A percentile compares a stretch with the other conserved stretches of the same genome.
Evolutionary conservation across 2,888 invertebrate genomes (phyloP).

Genomic region (Anaspis maculata): DNA sequence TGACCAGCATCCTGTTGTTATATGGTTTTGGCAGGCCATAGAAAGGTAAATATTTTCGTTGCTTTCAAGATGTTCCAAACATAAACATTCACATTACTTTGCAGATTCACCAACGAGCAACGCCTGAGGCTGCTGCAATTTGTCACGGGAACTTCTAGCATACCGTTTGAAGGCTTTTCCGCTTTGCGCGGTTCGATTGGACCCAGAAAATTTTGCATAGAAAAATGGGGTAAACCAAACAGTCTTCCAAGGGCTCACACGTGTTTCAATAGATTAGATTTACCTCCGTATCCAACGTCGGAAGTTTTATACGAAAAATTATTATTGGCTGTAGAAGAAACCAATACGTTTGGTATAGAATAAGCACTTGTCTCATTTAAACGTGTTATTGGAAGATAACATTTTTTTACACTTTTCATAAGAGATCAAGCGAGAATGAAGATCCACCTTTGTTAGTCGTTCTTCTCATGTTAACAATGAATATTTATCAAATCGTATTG

Average conservation of each 20-base stretch:
- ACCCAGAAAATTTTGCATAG: constrained; percentile 91
- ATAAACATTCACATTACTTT: constrained; percentile 21
- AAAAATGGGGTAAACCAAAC: constrained; percentile 94
- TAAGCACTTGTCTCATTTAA: constrained; percentile 40
- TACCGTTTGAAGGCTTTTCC: constrained; percentile 95
- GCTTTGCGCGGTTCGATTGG: constrained; percentile 93
- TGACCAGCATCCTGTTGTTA: constrained; percentile 87
- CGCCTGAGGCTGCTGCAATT: constrained; percentile 87
- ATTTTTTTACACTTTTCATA: too few relatives aligned
- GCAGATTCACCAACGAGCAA: constrained; percentile 87
- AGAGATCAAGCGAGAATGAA: too few relatives aligned
- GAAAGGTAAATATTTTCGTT: constrained; percentile 53
- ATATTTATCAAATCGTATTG: too few relatives aligned
- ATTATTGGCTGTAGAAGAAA: constrained; percentile 88
- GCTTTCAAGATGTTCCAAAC: too few relatives aligned
- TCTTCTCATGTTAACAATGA: too few relatives aligned
- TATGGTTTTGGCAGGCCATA: constrained; percentile 98
- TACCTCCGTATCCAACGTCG: constrained; percentile 91
- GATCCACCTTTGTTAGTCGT: too few relatives aligned
- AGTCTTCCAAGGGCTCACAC: constrained; percentile 94
- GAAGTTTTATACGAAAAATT: constrained; percentile 88
- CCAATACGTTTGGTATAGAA: constrained; percentile 94
- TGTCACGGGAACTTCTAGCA: constrained; percentile 95
- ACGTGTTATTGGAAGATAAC: constrained; percentile 5
- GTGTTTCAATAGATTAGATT: constrained; percentile 94